Base-by-base conservation (phyloP, 2,888 invertebrate species). In the Pyralis farinalis region DNA sequence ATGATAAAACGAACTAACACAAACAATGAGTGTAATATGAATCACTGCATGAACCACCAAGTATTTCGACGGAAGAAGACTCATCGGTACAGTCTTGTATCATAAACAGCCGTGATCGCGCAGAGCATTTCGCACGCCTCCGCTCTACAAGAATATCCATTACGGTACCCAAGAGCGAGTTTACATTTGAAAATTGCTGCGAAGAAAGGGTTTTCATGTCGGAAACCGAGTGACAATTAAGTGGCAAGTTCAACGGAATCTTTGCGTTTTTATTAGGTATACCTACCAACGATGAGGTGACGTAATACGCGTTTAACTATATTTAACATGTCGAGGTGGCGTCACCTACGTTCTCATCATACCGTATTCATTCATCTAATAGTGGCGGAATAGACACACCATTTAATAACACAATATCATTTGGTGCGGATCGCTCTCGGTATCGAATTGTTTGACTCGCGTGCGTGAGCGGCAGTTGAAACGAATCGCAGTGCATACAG, bases 291-390 rank as follows among this genome's bases (percentile, higher is more conserved):
- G 48, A 46, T 51, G 45, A 52, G 43, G 56, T 72, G 70, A 71
- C 66, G 70, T 56, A 64, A 67, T 48, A 43, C 43, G 39, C 51
- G n/a, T 60, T 65, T 62, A 62, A 67, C 56, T 61, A 54, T 55
- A 63, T 61, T 58, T 62, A 66, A 67, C 55, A 61, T 57, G 34
- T n/a, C 25, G 36, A 32, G 37, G 25, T 49, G 44, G 45, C 58
- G 57, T 64, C 64, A 64, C 47, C 52, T 48, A 44, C 55, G 50
- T 50, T 39, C 53, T 55, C 53, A 56, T 57, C 45, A 49, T 39
- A 44, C 36, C 27, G 37, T 55, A 51, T 54, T 54, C 62, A 63
- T 63, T 64, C 63, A 63, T 55, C 53, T 55, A 53, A 49, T 53
- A 41, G 47, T 54, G 44, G 49, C 36, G 47, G 44, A 37, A 16